Percentiles rank a stretch among this genome's conserved stretches.
phyloP scores from a whole-genome alignment of 2,888 invertebrate genomes.

The Lithophane ornitopus region DNA sequence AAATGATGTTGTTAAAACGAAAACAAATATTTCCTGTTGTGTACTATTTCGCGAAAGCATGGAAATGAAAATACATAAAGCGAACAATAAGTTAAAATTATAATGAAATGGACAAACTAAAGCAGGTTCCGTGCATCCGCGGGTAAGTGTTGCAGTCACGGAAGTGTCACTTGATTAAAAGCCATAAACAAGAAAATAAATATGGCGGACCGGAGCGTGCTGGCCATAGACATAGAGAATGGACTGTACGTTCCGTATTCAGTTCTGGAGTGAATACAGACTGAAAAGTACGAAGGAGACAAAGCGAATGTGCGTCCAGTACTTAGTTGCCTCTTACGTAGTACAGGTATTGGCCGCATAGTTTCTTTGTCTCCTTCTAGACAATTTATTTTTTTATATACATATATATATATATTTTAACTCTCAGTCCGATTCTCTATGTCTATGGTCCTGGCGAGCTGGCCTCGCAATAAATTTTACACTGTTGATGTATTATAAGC shows the following conservation, averaged over 20 bases:
- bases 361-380: too few relatives aligned
- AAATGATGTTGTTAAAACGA: not conserved
- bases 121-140: slow-evolving; percentile 71
- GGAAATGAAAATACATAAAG: slow-evolving; percentile 28
- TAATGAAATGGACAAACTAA: slow-evolving; percentile 65
- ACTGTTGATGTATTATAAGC: slow-evolving; percentile 34
- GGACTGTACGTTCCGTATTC: too few relatives aligned
- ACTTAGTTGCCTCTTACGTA: too few relatives aligned
- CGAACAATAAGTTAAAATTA: slow-evolving; percentile 40
- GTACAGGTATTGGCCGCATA: too few relatives aligned
- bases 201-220: slow-evolving; percentile 63
- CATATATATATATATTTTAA: too few relatives aligned
- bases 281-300: too few relatives aligned
- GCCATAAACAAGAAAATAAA: slow-evolving; percentile 73
- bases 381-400: too few relatives aligned
- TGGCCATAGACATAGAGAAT: not conserved
- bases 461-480: slow-evolving; percentile 59
- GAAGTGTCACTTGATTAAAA: slow-evolving; percentile 82
- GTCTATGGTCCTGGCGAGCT: slow-evolving; percentile 22
- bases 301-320: too few relatives aligned
- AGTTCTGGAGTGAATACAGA: too few relatives aligned
- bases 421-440: too few relatives aligned
- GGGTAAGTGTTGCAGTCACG: slow-evolving; percentile 81
- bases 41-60: not conserved
- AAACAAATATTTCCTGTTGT: slow-evolving; percentile 15